These are phyloP conservation scores for Myotis myotis DNA, from an alignment of 2,797 vertebrate species.

Conservation along the genomic window DNA sequence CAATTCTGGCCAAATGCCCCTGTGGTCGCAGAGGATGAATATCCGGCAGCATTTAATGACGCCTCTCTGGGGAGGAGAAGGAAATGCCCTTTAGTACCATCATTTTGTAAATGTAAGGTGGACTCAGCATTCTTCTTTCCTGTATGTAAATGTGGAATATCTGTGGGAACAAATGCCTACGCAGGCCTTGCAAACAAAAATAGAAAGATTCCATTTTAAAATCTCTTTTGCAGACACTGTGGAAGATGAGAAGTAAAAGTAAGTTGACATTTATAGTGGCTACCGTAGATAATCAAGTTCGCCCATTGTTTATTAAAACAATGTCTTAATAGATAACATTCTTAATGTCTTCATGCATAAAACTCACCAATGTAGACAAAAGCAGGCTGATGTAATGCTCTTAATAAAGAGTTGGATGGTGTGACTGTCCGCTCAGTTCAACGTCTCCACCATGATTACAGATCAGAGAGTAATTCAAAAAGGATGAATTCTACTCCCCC, in stretches of 20 bases:
- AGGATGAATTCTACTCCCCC: neutral
- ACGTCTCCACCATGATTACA: neutral
- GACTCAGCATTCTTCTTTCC: neutral
- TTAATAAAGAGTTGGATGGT: neutral
- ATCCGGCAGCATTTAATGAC: neutral
- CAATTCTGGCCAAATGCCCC: neutral
- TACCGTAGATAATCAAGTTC: neutral
- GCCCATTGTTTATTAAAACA: neutral
- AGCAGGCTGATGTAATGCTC: neutral
- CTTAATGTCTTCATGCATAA: neutral
- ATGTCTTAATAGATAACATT: neutral
- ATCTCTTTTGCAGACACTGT: constrained; percentile 18
- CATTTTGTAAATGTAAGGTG: neutral
- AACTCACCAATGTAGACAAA: neutral
- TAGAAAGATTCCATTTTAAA: constrained; percentile 27
- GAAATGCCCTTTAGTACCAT: neutral
- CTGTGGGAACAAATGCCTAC: constrained; percentile 28
- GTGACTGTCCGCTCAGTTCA: neutral
- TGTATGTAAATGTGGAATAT: constrained; percentile 40
- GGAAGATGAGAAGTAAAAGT: neutral
- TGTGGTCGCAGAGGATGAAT: neutral
- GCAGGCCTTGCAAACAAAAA: constrained; percentile 33
- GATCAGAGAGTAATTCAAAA: constrained; percentile 45
- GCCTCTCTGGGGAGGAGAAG: neutral
- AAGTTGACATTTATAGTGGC: constrained; percentile 21